Evolutionary conservation across 2,888 invertebrate species (phyloP).

Genomic region (Oasisia sp.): DNA sequence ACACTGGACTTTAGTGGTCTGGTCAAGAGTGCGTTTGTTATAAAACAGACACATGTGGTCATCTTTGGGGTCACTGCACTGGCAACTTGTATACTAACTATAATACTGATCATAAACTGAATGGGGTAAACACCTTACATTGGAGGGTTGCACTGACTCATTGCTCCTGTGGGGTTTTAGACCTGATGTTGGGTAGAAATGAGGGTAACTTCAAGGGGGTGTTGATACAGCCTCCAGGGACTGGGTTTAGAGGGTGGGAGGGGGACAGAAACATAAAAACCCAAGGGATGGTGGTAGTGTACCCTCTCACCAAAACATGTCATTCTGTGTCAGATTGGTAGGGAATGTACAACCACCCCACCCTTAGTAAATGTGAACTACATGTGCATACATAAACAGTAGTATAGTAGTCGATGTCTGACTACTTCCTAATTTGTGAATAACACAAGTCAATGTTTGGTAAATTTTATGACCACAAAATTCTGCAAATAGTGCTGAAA

Average conservation of each 20-base stretch:
- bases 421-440: background rate
- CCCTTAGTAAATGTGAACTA: background rate
- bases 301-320: background rate
- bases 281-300: background rate
- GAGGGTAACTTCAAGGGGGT: background rate
- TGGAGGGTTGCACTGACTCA: background rate
- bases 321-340: background rate
- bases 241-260: background rate
- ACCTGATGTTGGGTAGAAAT: background rate
- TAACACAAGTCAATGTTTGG: background rate
- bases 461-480: background rate
- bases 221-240: background rate
- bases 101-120: background rate
- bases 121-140: background rate
- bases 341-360: background rate
- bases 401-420: background rate
- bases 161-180: background rate
- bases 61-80: background rate
- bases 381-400: no score
- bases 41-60: background rate
- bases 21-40: no score
- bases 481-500: background rate
- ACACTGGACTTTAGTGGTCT: no score
- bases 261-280: background rate
- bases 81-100: background rate